These are phyloP conservation scores for Anas acuta DNA, from an alignment of 2,797 vertebrate species.

Conservation along the genomic window DNA sequence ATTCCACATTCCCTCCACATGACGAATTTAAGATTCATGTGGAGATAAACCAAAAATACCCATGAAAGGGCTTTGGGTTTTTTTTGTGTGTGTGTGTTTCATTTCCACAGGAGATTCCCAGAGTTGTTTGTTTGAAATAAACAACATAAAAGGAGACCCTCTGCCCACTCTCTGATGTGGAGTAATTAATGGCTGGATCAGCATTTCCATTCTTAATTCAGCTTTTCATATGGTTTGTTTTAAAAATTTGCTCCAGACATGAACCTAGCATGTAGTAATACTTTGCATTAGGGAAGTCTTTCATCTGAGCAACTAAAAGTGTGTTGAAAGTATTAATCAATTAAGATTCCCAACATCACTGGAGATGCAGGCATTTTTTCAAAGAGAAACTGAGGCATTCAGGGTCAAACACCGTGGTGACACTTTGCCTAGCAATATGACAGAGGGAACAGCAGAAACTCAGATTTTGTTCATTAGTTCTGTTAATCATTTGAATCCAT, in stretches of 20 bases:
- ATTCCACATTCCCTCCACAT: conserved; percentile 64
- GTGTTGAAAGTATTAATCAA: conserved; percentile 17
- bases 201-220: conserved; percentile 48
- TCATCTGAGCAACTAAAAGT: conserved; percentile 24
- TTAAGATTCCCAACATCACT: background rate
- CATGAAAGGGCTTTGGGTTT: conserved; percentile 55
- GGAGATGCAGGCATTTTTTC: background rate
- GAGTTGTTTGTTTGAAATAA: conserved; percentile 66
- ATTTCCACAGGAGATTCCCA: conserved; percentile 61
- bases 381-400: background rate
- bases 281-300: conserved; percentile 29
- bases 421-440: background rate
- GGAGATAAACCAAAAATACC: conserved; percentile 67
- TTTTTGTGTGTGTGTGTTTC: conserved; percentile 2
- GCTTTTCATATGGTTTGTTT: conserved; percentile 43
- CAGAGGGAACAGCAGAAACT: background rate
- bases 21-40: conserved; percentile 61
- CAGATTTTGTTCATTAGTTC: background rate
- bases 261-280: conserved; percentile 21
- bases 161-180: conserved; percentile 17
- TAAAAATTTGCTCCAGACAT: conserved; percentile 54
- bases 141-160: conserved; percentile 55
- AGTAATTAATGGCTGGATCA: conserved; percentile 28
- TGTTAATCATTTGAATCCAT: background rate
- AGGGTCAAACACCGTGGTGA: background rate